Percentiles rank a stretch among this genome's conserved stretches.
Conservation (phyloP, 1,140 invertebrate species). For the Diuraphis noxia region DNA sequence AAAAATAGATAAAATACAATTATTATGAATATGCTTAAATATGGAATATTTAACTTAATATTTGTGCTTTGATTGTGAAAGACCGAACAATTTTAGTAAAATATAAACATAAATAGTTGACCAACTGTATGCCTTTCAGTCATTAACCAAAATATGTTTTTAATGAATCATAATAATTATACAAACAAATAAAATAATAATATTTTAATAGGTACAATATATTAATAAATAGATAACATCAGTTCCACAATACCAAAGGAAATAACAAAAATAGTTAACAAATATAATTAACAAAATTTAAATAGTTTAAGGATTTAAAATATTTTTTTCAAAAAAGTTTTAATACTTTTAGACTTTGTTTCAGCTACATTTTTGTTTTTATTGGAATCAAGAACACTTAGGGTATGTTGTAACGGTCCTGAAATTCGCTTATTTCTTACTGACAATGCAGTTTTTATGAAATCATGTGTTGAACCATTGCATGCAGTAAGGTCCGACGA, state of each 20-base stretch:
- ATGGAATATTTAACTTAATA: not conserved
- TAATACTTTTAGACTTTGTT: conserved; percentile 40
- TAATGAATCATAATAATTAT: not conserved
- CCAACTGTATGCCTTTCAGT: no score
- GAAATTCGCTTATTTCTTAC: conserved; percentile 49
- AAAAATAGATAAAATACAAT: not conserved
- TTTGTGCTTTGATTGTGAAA: not conserved
- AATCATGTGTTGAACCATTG: conserved; percentile 10
- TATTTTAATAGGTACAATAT: not conserved
- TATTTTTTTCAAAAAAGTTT: conserved; percentile 43
- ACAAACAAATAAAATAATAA: not conserved
- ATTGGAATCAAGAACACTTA: not conserved
- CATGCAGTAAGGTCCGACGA: conserved; percentile 45
- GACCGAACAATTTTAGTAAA: not conserved
- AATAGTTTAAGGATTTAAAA: not conserved
- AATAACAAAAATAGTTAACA: conserved; percentile 38
- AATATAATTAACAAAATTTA: not conserved
- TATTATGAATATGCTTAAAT: not conserved
- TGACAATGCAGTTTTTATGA: conserved; percentile 52
- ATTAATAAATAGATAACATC: conserved; percentile 29
- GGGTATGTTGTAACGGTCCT: not conserved
- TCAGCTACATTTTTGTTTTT: conserved; percentile 16
- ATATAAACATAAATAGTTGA: not conserved
- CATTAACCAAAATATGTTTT: no score
- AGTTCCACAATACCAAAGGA: conserved; percentile 10